Percentiles rank a stretch among this genome's conserved stretches.
Conservation (phyloP, 1,140 invertebrate species). For the Harpegnathos saltator region DNA sequence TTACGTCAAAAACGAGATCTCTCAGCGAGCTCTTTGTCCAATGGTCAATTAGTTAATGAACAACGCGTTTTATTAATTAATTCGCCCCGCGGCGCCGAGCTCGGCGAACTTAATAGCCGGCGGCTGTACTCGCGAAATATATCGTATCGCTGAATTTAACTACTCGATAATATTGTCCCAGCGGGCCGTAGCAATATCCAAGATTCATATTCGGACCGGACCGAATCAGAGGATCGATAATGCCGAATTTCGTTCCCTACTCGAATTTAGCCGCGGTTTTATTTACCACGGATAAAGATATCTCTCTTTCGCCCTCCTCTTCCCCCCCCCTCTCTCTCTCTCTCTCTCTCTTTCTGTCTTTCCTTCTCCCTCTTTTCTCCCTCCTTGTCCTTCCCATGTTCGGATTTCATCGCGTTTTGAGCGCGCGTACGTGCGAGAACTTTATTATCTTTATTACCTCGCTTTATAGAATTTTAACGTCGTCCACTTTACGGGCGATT, state of each 20-base stretch:
- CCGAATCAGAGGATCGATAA: constrained; percentile 31
- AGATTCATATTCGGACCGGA: constrained; percentile 36
- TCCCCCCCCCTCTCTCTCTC: too few relatives aligned
- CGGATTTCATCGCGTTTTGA: not conserved
- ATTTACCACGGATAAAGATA: not conserved
- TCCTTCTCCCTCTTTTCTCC: too few relatives aligned
- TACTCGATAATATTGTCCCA: constrained; percentile 55
- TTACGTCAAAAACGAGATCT: constrained; percentile 53
- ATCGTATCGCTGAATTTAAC: constrained; percentile 56
- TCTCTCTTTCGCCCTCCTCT: not conserved
- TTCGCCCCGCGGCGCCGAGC: constrained; percentile 7
- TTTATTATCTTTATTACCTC: not conserved
- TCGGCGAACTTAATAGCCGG: constrained; percentile 23
- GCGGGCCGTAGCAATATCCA: constrained; percentile 19
- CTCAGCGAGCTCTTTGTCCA: constrained; percentile 20
- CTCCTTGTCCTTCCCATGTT: too few relatives aligned
- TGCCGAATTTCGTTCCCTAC: constrained; percentile 23
- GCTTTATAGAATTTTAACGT: constrained; percentile 35
- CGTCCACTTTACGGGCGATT: not conserved
- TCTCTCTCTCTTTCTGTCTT: not conserved
- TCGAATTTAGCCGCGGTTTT: not conserved
- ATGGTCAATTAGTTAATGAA: constrained; percentile 70
- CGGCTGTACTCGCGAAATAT: constrained; percentile 28
- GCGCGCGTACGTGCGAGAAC: not conserved
- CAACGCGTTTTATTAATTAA: constrained; percentile 66